A percentile compares a stretch with the other conserved stretches of the same genome.
Conservation (phyloP, 2,113 vertebrate genomes). For the Syngnathus floridae region DNA sequence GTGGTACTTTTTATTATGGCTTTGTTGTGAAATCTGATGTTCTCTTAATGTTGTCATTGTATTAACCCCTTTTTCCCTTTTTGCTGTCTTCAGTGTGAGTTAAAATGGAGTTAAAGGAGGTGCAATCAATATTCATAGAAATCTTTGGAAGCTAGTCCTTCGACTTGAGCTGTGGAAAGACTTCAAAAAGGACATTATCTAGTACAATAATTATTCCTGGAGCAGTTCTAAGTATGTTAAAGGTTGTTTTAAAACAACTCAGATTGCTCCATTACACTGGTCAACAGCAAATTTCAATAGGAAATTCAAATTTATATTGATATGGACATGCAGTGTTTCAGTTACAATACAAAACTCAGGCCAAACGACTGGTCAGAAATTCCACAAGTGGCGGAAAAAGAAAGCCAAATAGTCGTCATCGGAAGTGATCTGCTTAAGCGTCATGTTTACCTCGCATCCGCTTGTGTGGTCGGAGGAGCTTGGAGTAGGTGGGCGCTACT, state of each 20-base stretch:
- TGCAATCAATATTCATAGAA: neutral
- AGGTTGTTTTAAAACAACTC: too few species aligned
- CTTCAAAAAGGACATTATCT: too few species aligned
- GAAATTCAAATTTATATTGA: too few species aligned
- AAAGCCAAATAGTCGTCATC: neutral
- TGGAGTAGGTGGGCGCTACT: constrained; percentile 47
- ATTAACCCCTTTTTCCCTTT: neutral
- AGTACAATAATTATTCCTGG: too few species aligned
- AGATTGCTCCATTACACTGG: too few species aligned
- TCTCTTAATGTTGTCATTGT: neutral
- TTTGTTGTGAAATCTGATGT: constrained; percentile 55
- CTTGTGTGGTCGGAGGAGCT: constrained; percentile 29
- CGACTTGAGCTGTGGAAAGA: too few species aligned
- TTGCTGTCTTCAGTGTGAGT: neutral
- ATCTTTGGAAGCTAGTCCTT: neutral
- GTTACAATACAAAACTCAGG: too few species aligned
- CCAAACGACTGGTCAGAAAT: neutral
- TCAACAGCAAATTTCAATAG: too few species aligned
- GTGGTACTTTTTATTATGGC: constrained; percentile 70
- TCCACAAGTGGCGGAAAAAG: neutral
- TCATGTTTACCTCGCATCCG: constrained; percentile 13
- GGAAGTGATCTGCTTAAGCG: constrained; percentile 13
- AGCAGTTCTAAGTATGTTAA: too few species aligned
- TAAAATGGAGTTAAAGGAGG: neutral
- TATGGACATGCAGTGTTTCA: too few species aligned